Percentiles rank a stretch among this genome's conserved stretches.
These are phyloP conservation scores for Machimus atricapillus DNA, from an alignment of 2,888 invertebrate genomes.

Conservation along the genomic window DNA sequence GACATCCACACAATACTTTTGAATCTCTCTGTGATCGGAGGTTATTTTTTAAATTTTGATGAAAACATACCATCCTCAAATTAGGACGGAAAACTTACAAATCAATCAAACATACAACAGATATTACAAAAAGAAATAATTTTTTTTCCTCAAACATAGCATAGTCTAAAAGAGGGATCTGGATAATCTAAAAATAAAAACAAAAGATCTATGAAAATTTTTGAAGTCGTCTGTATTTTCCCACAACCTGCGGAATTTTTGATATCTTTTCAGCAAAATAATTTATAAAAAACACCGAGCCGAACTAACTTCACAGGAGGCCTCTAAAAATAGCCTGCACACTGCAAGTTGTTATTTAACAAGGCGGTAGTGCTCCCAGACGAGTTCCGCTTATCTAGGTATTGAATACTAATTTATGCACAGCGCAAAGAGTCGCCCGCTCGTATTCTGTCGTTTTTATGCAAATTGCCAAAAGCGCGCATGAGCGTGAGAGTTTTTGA, in stretches of 20 bases:
- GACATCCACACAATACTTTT: background rate
- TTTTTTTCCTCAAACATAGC: background rate
- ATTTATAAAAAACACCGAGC: background rate
- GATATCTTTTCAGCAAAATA: background rate
- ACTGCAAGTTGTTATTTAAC: slow-evolving; percentile 34
- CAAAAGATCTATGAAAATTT: background rate
- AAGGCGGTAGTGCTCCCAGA: slow-evolving; percentile 4
- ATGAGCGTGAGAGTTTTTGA: background rate
- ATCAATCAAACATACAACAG: background rate
- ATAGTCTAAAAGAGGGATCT: background rate
- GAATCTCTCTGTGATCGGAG: background rate
- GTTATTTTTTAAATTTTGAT: background rate
- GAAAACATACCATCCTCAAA: background rate
- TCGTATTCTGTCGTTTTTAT: slow-evolving; percentile 13
- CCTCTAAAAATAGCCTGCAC: slow-evolving; percentile 6
- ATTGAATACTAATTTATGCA: slow-evolving; percentile 21
- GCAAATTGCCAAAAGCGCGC: background rate
- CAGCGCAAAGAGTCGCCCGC: background rate
- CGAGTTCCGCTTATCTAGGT: slow-evolving; percentile 3
- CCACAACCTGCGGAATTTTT: background rate
- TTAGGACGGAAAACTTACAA: background rate
- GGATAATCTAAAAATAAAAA: slow-evolving; percentile 13
- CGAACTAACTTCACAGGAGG: background rate
- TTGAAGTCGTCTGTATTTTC: background rate
- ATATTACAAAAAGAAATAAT: background rate